Conservation (phyloP, 2,888 invertebrate genomes). For the Escarpia spicata region DNA sequence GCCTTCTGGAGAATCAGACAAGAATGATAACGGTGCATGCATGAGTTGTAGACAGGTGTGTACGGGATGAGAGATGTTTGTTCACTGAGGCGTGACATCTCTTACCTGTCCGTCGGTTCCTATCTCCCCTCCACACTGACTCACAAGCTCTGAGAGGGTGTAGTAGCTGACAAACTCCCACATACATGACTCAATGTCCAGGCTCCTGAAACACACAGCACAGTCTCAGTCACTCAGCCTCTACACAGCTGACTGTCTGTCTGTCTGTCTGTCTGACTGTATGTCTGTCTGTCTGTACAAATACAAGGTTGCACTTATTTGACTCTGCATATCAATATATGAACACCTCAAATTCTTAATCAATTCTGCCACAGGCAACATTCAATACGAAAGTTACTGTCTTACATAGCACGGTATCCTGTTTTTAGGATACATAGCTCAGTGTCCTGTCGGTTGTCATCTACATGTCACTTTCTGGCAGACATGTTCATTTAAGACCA, state of each 20-base stretch:
- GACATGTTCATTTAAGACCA: too few relatives aligned
- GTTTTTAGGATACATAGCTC: too few relatives aligned
- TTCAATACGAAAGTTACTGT: too few relatives aligned
- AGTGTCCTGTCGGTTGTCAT: too few relatives aligned
- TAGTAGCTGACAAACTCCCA: conserved; percentile 64
- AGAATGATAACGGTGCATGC: neutral
- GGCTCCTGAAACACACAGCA: conserved; percentile 50
- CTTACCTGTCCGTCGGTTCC: conserved; percentile 62
- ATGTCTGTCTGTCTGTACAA: too few relatives aligned
- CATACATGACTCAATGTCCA: conserved; percentile 63
- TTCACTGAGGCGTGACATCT: conserved; percentile 9
- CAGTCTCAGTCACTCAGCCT: neutral
- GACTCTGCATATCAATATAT: neutral
- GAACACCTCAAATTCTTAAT: neutral
- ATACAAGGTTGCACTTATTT: too few relatives aligned
- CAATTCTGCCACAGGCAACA: too few relatives aligned
- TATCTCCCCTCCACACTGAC: conserved; percentile 60
- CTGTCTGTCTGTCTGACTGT: too few relatives aligned
- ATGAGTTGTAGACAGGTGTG: conserved; percentile 8
- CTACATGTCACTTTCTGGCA: too few relatives aligned
- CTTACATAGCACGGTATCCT: too few relatives aligned
- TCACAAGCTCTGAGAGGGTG: conserved; percentile 62
- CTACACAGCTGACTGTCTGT: too few relatives aligned
- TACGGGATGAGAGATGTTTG: neutral
- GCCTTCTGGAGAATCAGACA: too few relatives aligned